Evolutionary conservation across 1,140 invertebrate species (phyloP).

Genomic region (Hestina assimilis): DNA sequence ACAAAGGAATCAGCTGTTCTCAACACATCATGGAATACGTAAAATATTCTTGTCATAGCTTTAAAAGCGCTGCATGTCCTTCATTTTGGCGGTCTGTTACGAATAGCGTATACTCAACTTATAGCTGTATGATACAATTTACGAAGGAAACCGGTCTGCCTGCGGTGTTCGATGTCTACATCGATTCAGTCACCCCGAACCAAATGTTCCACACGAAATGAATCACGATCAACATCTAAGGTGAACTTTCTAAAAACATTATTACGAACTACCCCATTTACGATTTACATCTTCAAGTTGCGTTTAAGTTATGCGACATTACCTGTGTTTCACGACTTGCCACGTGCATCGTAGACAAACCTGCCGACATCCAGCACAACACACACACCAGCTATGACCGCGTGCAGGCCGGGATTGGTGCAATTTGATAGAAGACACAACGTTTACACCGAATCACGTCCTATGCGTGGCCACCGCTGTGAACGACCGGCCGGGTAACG

Average conservation of each 20-base stretch:
- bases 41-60: slow-evolving; percentile 20
- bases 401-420: slow-evolving; percentile 76
- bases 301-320: neutral
- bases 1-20: slow-evolving; percentile 53
- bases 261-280: slow-evolving; percentile 9
- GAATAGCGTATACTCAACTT: slow-evolving; percentile 38
- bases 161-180: slow-evolving; percentile 47
- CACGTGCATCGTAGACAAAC: slow-evolving; percentile 38
- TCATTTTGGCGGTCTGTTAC: slow-evolving; percentile 50
- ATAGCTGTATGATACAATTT: slow-evolving; percentile 57
- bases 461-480: slow-evolving; percentile 74
- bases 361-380: slow-evolving; percentile 37
- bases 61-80: slow-evolving; percentile 37
- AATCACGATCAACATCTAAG: slow-evolving; percentile 36
- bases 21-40: slow-evolving; percentile 12
- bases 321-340: slow-evolving; percentile 30
- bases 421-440: slow-evolving; percentile 71
- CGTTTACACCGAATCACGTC: slow-evolving; percentile 74
- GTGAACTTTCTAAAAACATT: slow-evolving; percentile 38
- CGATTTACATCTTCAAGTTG: too few relatives aligned
- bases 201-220: slow-evolving; percentile 57
- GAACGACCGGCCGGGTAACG: slow-evolving; percentile 74
- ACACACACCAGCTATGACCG: slow-evolving; percentile 47
- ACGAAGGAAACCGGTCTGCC: slow-evolving; percentile 61
- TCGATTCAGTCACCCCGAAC: slow-evolving; percentile 59